Conservation (phyloP, 1,140 invertebrate species). For the Apis dorsata region DNA sequence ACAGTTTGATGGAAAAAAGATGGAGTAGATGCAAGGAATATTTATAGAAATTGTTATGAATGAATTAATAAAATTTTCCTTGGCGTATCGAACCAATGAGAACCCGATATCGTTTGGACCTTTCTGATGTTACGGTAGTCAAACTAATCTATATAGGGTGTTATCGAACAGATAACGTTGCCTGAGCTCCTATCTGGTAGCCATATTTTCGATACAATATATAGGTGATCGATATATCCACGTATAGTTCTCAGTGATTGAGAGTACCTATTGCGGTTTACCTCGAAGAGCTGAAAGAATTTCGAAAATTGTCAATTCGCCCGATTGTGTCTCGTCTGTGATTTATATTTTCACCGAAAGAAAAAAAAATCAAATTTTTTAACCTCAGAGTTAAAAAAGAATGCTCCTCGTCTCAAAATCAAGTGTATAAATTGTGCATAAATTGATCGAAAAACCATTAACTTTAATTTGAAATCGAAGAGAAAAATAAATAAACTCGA, state of each 20-base stretch:
- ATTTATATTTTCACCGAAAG: not conserved
- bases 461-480: no score
- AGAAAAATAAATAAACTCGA: not conserved
- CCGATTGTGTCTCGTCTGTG: not conserved
- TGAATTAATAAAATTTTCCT: not conserved
- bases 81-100: not conserved
- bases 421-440: not conserved
- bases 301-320: not conserved
- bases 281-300: not conserved
- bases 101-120: constrained; percentile 49
- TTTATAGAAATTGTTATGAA: no score
- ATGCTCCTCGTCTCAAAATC: not conserved
- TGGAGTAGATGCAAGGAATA: no score
- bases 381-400: no score
- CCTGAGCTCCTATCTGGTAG: constrained; percentile 78
- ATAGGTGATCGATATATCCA: constrained; percentile 76
- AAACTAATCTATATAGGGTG: constrained; percentile 74
- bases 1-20: no score
- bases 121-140: constrained; percentile 66
- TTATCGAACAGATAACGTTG: constrained; percentile 78
- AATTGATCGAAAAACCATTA: not conserved
- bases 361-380: no score
- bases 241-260: constrained; percentile 72
- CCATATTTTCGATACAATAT: constrained; percentile 79
- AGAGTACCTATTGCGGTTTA: constrained; percentile 43